Percentiles rank a stretch among this genome's conserved stretches.
Evolutionary conservation across 2,113 vertebrate genomes (phyloP).

Genomic region (Ceyx cyanopectus): DNA sequence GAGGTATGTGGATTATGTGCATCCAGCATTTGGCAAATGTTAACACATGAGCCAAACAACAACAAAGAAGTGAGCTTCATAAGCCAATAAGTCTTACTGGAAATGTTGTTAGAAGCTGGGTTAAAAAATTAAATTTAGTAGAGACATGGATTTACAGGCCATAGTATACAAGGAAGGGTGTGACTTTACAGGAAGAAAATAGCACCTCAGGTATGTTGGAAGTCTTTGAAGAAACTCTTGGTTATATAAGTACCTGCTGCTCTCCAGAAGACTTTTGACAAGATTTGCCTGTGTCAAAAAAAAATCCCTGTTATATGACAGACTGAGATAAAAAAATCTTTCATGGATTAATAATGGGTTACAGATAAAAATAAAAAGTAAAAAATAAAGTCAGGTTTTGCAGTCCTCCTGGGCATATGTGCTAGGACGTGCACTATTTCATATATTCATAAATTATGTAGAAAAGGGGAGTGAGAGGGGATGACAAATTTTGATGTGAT

Average conservation of each 20-base stretch:
- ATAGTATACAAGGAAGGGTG: background rate
- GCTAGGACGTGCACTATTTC: background rate
- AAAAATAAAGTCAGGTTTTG: background rate
- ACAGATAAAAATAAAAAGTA: background rate
- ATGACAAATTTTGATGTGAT: background rate
- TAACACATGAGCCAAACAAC: background rate
- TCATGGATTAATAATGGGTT: background rate
- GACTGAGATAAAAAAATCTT: background rate
- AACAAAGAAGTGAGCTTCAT: background rate
- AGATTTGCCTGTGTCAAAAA: background rate
- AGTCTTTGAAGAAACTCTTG: background rate
- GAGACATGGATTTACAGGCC: background rate
- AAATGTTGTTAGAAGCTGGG: background rate
- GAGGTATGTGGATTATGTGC: background rate
- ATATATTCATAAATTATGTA: background rate
- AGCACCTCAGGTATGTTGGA: background rate
- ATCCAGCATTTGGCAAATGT: background rate
- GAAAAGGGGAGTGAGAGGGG: background rate
- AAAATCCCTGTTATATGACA: rapidly evolving
- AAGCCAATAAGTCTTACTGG: background rate
- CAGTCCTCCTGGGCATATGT: background rate
- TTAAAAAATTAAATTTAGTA: background rate
- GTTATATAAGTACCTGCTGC: rapidly evolving
- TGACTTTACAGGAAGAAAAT: background rate
- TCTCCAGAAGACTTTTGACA: background rate